phyloP scores from a whole-genome alignment of 2,797 vertebrate species.

The Melopsittacus undulatus region DNA sequence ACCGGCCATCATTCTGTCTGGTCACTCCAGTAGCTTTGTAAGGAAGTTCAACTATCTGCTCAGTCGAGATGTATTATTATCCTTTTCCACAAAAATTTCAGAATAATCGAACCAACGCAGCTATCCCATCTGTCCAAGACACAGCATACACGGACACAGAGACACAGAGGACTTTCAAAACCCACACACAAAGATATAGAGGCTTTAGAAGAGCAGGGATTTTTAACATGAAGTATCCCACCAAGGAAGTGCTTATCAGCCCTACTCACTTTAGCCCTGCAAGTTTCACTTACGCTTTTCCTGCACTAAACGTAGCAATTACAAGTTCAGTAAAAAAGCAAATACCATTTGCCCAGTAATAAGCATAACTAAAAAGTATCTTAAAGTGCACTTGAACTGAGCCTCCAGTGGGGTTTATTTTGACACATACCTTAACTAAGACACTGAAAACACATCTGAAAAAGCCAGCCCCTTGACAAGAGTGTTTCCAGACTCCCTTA shows the following conservation, averaged over 20 bases:
- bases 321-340: background rate
- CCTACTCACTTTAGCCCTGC: background rate
- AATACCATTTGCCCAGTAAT: background rate
- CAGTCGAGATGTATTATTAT: background rate
- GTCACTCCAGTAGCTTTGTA: background rate
- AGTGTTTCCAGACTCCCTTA: background rate
- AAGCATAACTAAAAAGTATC: background rate
- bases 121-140: background rate
- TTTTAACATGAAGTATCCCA: background rate
- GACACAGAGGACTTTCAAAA: background rate
- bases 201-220: background rate
- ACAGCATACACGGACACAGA: background rate
- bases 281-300: background rate
- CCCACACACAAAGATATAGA: background rate
- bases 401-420: fast-evolving
- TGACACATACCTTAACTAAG: background rate
- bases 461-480: background rate
- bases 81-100: background rate
- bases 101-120: background rate
- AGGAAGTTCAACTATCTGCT: background rate
- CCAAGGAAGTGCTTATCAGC: background rate
- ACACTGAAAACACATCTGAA: background rate
- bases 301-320: background rate
- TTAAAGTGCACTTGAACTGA: background rate
- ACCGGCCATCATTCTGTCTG: background rate